Base-by-base conservation (phyloP, 2,888 invertebrate species). In the Drosophila aldrichi region DNA sequence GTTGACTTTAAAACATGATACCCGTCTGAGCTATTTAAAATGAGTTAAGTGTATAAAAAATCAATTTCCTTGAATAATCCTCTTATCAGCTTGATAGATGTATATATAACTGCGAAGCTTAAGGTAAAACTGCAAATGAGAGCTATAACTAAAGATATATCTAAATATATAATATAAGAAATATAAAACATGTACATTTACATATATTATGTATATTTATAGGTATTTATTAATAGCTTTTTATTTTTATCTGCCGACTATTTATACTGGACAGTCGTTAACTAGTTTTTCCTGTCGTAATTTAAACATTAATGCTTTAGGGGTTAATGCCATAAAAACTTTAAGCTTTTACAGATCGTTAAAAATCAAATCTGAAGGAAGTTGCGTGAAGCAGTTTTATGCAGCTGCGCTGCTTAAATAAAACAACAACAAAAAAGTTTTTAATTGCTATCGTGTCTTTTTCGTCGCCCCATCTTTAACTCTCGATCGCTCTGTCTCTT, bases 331-430 rank as follows among this genome's bases (percentile, higher is more conserved):
- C 49, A 69, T 59, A 25, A 64, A 29, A 34, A 54, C 16, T 25
- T 40, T 10, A 34, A 20, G 49, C 49, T 67, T 9, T 22, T 59
- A n/a, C 36, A 49, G 77, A 61, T 44, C 58, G 29, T 54, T 69
- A 59, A 70, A 70, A 69, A 10, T 41, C 52, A 65, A 66, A 71
- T 76, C 81, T 62, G 46, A 72, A 74, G 80, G 59, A 82, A 63
- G 49, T 57, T 25, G 10, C 43, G 54, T 34, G 54, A 48, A 59
- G 46, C 60, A 51, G 32, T 61, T 63, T 62, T 48, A 71, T 81
- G 88, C 87, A 74, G 54, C 59, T 52, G 29, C 18, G 48, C 18
- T 43, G 59, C 36, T 55, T 56, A 51, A 70, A 48, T 18, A 29
- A 48, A 48, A 29, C n/a, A 48, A 10, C n/a, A n/a, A n/a, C n/a